Percentiles rank a stretch among this genome's conserved stretches.
phyloP scores from a whole-genome alignment of 2,888 invertebrate species.

The Nipponacmea schrenckii region DNA sequence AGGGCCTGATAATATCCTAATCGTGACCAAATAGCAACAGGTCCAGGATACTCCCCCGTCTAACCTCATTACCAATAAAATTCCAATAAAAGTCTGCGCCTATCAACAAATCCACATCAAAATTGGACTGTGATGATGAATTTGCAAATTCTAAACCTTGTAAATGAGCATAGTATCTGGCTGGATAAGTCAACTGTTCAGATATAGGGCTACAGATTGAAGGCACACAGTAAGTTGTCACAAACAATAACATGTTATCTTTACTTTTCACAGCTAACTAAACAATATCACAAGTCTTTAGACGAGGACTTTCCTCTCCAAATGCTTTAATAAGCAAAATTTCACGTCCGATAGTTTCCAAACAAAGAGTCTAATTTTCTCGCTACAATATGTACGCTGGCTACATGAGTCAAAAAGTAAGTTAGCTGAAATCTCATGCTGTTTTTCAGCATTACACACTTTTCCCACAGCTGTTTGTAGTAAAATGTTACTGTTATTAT shows the following conservation, averaged over 20 bases:
- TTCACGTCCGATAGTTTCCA: background rate
- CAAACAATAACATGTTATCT: background rate
- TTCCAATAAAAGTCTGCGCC: too few relatives aligned
- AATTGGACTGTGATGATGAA: background rate
- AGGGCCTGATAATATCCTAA: too few relatives aligned
- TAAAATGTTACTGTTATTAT: background rate
- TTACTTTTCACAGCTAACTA: background rate
- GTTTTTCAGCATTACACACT: background rate
- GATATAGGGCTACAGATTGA: conserved; percentile 3
- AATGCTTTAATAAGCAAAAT: background rate
- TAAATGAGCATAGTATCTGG: conserved; percentile 1
- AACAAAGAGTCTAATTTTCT: background rate
- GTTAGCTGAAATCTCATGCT: background rate
- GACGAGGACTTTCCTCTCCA: background rate
- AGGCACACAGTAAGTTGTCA: background rate
- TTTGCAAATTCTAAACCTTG: background rate
- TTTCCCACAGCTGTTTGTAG: background rate
- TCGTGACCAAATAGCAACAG: background rate
- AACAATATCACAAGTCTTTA: background rate
- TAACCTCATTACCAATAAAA: too few relatives aligned
- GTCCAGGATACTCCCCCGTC: conserved; percentile 1
- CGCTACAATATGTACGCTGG: background rate
- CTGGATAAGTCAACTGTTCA: background rate
- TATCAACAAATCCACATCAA: conserved; percentile 3
- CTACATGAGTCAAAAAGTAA: background rate